A percentile compares a stretch with the other conserved stretches of the same genome.
Conservation (phyloP, 2,113 vertebrate genomes). For the Morphnarchus princeps region DNA sequence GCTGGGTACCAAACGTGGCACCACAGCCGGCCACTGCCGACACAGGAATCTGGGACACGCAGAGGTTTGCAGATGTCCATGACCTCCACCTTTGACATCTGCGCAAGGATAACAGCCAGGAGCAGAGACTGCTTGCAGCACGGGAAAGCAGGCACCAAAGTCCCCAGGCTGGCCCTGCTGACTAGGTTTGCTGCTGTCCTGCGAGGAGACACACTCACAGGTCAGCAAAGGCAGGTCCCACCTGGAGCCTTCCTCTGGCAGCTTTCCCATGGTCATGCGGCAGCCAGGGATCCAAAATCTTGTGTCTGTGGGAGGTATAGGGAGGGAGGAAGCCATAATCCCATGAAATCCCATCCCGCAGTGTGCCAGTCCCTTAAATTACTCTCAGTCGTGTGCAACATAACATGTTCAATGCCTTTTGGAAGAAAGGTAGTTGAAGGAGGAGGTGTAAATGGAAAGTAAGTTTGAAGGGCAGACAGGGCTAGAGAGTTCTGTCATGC, state of each 20-base stretch:
- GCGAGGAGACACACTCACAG: background rate
- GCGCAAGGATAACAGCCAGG: background rate
- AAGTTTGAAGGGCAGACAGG: background rate
- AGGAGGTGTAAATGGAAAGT: background rate
- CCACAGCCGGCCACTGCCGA: accelerated
- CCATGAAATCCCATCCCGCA: background rate
- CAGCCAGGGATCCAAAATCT: background rate
- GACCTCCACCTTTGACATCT: background rate
- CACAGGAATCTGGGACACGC: background rate
- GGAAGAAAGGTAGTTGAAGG: background rate
- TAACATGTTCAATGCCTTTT: background rate
- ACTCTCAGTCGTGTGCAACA: background rate
- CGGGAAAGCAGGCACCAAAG: background rate
- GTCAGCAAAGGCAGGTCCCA: background rate
- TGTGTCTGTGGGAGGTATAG: background rate
- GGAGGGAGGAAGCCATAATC: background rate
- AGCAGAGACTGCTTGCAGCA: background rate
- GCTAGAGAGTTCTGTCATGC: background rate
- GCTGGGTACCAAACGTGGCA: background rate
- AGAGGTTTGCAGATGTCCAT: background rate
- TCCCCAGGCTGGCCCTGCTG: background rate
- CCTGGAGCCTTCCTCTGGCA: background rate
- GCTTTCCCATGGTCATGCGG: background rate
- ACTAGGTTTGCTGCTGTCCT: background rate
- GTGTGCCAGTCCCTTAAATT: background rate